These are phyloP conservation scores for Cerceris rybyensis DNA, from an alignment of 2,888 invertebrate species.

Conservation along the genomic window DNA sequence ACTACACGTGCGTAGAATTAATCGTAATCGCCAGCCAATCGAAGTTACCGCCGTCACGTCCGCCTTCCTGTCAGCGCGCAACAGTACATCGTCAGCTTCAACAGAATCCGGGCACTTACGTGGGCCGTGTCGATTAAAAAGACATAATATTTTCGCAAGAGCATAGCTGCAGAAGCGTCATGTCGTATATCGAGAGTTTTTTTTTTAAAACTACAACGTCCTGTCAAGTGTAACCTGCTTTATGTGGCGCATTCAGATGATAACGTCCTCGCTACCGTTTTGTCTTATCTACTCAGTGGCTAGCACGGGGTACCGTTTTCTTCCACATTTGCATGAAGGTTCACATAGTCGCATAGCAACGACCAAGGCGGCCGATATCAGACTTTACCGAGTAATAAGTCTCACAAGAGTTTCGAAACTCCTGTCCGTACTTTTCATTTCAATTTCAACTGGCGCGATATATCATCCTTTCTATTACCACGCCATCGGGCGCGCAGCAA, in stretches of 20 bases:
- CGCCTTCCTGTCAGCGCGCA: too few species aligned
- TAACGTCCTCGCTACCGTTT: constrained; percentile 62
- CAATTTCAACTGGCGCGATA: constrained; percentile 26
- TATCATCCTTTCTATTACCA: constrained; percentile 36
- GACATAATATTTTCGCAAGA: constrained; percentile 9
- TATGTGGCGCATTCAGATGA: constrained; percentile 49
- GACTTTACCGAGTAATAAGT: constrained; percentile 29
- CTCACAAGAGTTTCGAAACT: constrained; percentile 29
- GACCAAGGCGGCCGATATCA: constrained; percentile 21
- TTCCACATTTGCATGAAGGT: constrained; percentile 53
- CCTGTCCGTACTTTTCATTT: constrained; percentile 39
- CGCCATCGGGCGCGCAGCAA: constrained; percentile 14
- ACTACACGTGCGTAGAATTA: too few species aligned
- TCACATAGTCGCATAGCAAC: constrained; percentile 16
- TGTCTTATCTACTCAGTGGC: constrained; percentile 59
- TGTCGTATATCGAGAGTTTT: constrained; percentile 38
- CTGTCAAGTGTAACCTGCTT: constrained; percentile 53
- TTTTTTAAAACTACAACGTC: constrained; percentile 32
- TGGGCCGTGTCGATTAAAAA: neutral
- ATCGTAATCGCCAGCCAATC: too few species aligned
- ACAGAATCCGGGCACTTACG: too few species aligned
- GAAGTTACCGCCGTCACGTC: too few species aligned
- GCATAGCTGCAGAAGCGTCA: constrained; percentile 8
- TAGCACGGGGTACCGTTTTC: constrained; percentile 54
- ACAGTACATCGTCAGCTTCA: too few species aligned